A percentile compares a stretch with the other conserved stretches of the same genome.
Conservation (phyloP, 2,797 vertebrate genomes). For the Typhlichthys eigenmanni region DNA sequence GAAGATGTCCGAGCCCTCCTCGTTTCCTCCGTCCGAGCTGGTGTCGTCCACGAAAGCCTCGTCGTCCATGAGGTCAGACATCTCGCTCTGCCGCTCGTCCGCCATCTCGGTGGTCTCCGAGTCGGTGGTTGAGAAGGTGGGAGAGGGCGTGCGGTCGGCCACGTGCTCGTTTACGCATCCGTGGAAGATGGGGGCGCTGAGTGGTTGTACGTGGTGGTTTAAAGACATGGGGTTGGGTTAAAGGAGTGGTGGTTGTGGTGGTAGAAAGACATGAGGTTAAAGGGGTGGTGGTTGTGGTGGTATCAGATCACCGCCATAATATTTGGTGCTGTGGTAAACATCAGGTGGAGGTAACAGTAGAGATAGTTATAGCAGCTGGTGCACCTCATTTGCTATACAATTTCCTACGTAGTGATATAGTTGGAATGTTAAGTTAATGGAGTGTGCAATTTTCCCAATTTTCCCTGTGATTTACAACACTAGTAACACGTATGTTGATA, state of each 20-base stretch:
- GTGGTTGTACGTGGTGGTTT: constrained; percentile 28
- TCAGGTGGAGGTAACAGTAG: constrained; percentile 48
- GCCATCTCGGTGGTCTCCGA: constrained; percentile 99
- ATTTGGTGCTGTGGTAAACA: constrained; percentile 25
- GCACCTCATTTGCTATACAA: no score
- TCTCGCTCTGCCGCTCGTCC: constrained; percentile 96
- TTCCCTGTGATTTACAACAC: no score
- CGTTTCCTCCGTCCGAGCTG: constrained; percentile 95
- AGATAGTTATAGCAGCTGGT: no score
- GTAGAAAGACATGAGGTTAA: constrained; percentile 19
- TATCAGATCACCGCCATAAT: no score
- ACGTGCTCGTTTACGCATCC: constrained; percentile 98
- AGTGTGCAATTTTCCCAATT: no score
- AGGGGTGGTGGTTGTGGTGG: no score
- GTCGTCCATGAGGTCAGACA: constrained; percentile 95
- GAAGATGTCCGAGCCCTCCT: constrained; percentile 98
- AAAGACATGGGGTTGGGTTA: neutral
- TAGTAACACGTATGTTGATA: no score
- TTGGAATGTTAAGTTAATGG: no score
- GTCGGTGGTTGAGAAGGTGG: constrained; percentile 98
- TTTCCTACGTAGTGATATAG: no score
- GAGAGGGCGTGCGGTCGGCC: constrained; percentile 96
- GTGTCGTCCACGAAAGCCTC: constrained; percentile 98
- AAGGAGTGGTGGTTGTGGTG: constrained; percentile 21
- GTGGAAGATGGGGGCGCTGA: constrained; percentile 98